Evolutionary conservation across 2,113 vertebrate species (phyloP), one percentile per base, ranked within the genome.

Genomic region (Nothoprocta pentlandii): DNA sequence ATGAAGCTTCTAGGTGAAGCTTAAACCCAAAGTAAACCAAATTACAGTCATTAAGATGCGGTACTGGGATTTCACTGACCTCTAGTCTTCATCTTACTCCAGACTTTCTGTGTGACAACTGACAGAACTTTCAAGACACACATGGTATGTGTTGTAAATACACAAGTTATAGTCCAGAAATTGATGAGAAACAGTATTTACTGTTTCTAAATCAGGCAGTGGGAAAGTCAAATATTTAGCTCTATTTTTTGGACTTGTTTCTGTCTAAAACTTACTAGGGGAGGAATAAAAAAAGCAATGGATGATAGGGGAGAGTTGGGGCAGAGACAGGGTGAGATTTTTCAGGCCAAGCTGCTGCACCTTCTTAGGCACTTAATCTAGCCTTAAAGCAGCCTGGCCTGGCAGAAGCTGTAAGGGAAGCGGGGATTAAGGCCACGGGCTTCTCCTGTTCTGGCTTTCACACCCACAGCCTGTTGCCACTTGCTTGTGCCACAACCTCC

Each of bases 321-420:
- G 46, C 34, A 61, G 81, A 46, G 30, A 16, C 11, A 28, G 77
- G 32, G 58, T 21, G 16, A 95, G 62, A 47, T 90, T 87, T 58
- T 81, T 81, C 53, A 87, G 92, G 95, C 80, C 92, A 93, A 93
- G 77, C 53, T 88, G 73, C 69, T 93, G 83, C 66, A 83, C 83
- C 77, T 86, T 79, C 86, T 94, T 84, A 93, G 74, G 90, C 80
- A 61, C 54, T 79, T 96, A 91, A 96, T 96, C 95, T 93, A 89
- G 53, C 73, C 66, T 95, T 89, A 92, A 89, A 81, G 28, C 62
- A 90, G 76, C 56, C 92, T 93, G 77, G 66, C 42, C 77, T 75
- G 69, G 86, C 69, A 71, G 53, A 79, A 69, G 58, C 69, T 81
- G 71, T 92, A 92, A 89, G 22, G 66, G 62, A 90, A 53, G 0